phyloP scores from a whole-genome alignment of 2,113 vertebrate genomes.

The Etheostoma cragini region DNA sequence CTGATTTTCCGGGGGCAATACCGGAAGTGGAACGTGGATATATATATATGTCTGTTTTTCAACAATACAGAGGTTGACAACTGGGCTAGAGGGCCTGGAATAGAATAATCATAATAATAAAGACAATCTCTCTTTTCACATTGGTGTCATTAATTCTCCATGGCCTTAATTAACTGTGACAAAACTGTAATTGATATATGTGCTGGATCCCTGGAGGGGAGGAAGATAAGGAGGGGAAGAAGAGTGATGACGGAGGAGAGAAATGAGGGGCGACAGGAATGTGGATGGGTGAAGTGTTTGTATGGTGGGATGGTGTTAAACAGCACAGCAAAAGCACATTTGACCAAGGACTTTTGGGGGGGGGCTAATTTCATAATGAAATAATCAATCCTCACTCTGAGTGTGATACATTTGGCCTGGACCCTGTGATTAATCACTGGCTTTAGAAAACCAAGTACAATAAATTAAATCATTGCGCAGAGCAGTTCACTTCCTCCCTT shows the following conservation, averaged over 20 bases:
- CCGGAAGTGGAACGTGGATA: too few relatives aligned
- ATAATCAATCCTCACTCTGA: constrained; percentile 68
- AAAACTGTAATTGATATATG: constrained; percentile 67
- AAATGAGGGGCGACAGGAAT: constrained; percentile 60
- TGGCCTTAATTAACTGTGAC: constrained; percentile 67
- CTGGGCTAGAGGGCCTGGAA: neutral
- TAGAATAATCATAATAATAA: constrained; percentile 22
- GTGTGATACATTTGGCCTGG: constrained; percentile 64
- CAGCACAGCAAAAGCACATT: constrained; percentile 28
- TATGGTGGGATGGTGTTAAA: constrained; percentile 44
- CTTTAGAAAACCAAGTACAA: constrained; percentile 53
- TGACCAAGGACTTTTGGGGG: constrained; percentile 59
- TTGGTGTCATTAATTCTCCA: constrained; percentile 25
- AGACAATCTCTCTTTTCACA: constrained; percentile 10
- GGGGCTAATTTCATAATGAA: constrained; percentile 59
- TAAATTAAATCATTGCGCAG: constrained; percentile 60
- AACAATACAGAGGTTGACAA: neutral
- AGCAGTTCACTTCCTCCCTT: constrained; percentile 55
- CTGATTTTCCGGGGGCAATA: too few relatives aligned
- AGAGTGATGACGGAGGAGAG: constrained; percentile 29
- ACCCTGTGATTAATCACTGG: constrained; percentile 71
- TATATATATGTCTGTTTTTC: too few relatives aligned
- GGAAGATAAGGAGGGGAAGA: neutral
- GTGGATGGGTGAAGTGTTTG: neutral
- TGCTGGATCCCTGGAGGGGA: constrained; percentile 41